Percentiles rank a stretch among this genome's conserved stretches.
These are phyloP conservation scores for Pagrus major DNA, from an alignment of 2,113 vertebrate genomes.

Conservation along the genomic window DNA sequence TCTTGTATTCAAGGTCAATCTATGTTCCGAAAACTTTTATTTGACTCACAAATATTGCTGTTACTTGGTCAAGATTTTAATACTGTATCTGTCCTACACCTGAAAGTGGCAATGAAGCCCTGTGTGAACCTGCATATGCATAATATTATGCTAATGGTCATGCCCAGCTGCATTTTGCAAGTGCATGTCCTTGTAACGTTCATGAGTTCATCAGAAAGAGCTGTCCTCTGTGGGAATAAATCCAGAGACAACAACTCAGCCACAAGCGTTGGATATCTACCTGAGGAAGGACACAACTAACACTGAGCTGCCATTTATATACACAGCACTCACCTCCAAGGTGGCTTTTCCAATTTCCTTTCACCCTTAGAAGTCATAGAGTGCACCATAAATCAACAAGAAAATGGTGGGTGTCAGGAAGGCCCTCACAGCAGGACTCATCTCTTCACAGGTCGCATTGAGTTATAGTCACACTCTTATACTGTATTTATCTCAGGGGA, in stretches of 20 bases:
- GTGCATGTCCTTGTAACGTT: conserved; percentile 44
- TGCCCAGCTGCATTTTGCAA: conserved; percentile 44
- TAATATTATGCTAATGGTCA: conserved; percentile 64
- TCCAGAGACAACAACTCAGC: conserved; percentile 38
- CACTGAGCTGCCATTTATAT: conserved; percentile 24
- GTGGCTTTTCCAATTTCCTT: conserved; percentile 61
- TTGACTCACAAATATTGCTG: background rate
- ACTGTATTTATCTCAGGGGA: conserved; percentile 59
- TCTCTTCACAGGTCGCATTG: conserved; percentile 46
- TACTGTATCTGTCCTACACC: background rate
- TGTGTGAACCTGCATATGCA: conserved; percentile 48
- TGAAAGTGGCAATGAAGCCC: conserved; percentile 24
- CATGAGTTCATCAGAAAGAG: conserved; percentile 44
- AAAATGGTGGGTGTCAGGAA: conserved; percentile 47
- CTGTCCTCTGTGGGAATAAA: conserved; percentile 42
- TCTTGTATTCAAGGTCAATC: conserved; percentile 31
- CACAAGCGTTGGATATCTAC: conserved; percentile 30
- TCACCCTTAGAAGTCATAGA: conserved; percentile 47
- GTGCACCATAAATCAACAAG: conserved; percentile 60
- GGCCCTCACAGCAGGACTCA: conserved; percentile 48
- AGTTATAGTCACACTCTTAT: conserved; percentile 54
- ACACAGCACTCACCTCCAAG: conserved; percentile 49
- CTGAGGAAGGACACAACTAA: conserved; percentile 44
- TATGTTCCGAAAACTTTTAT: background rate
- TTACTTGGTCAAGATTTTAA: background rate